Evolutionary conservation across 2,888 invertebrate genomes (phyloP).

Genomic region (Axea sp.): DNA sequence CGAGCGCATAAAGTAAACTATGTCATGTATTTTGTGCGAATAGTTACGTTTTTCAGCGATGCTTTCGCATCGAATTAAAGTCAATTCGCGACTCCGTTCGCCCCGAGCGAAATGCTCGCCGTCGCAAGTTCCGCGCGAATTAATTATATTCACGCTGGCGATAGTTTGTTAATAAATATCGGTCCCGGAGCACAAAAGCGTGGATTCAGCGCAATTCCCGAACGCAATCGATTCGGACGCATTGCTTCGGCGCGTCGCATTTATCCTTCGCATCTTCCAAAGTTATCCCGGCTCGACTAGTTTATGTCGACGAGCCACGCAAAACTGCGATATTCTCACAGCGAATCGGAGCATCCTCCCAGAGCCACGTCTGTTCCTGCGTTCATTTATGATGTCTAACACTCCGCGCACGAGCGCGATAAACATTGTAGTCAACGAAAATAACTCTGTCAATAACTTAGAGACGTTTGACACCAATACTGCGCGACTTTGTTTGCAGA

Average conservation of each 20-base stretch:
- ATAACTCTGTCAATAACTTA: conserved; percentile 17
- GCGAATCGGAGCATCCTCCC: too few relatives aligned
- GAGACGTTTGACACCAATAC: conserved; percentile 3
- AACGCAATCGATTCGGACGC: conserved; percentile 39
- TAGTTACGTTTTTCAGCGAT: conserved; percentile 8
- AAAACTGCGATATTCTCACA: conserved; percentile 21
- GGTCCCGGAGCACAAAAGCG: conserved; percentile 3
- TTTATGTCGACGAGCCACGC: conserved; percentile 23
- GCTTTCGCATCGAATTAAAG: conserved; percentile 9
- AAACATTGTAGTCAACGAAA: conserved; percentile 3
- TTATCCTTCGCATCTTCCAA: conserved; percentile 29
- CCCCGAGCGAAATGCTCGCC: too few relatives aligned
- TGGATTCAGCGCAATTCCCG: conserved; percentile 28
- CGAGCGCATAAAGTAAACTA: conserved; percentile 34
- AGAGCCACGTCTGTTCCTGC: conserved; percentile 1
- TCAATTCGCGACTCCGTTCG: background rate
- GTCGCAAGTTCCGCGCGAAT: background rate
- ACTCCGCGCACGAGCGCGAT: conserved; percentile 3
- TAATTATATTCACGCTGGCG: conserved; percentile 8
- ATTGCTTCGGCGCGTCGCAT: conserved; percentile 41
- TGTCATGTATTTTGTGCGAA: conserved; percentile 29
- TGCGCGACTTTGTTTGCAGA: background rate
- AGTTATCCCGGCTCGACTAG: conserved; percentile 25
- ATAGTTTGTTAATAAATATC: conserved; percentile 11
- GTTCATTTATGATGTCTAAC: conserved; percentile 25